Base-by-base conservation (phyloP, 2,888 invertebrate species). In the Maniola hyperantus region DNA sequence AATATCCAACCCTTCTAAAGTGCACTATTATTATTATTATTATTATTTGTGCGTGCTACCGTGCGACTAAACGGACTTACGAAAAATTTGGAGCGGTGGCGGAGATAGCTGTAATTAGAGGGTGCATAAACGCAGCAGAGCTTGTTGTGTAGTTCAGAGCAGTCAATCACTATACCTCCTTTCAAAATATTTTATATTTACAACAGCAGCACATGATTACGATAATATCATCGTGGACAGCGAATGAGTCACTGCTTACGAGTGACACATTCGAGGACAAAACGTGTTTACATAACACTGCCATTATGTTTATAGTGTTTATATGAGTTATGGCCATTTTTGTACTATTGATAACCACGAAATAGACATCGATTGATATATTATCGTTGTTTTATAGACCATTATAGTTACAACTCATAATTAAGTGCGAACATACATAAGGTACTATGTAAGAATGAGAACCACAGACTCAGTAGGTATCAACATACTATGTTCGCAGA, bases 201-300 rank as follows among this genome's bases (percentile, higher is more conserved):
- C 63, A 62, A 66, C 48, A 46, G 26, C 15, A 58, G 26, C 44
- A 44, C 10, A 64, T 62, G 44, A 61, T 51, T 60, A 58, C 50
- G 51, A 34, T 48, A 67, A 34, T 48, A 67, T 55, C 60, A 50
- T 18, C 15, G 36, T 39, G 39, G 59, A 26, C 57, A 51, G 26
- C 54, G 53, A 13, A 60, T 71, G 66, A 71, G 36, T 61, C 61
- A 61, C 13, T 0, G 46, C 20, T 62, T 34, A 68, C 10, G 36
- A 5, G 20, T 71, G 70, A 71, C 46, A 57, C 70, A 71, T 15
- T 64, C 61, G 67, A 64, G 66, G 68, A 68, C 66, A 66, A 59
- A 64, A 61, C 57, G 66, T 71, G 68, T 71, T 71, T 71, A 68
- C 64, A 71, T 68, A 70, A 70, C 66, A 68, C 54, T 26, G 46